These are phyloP conservation scores for Ptychoptera albimana DNA, from an alignment of 2,888 invertebrate species.

Conservation along the genomic window DNA sequence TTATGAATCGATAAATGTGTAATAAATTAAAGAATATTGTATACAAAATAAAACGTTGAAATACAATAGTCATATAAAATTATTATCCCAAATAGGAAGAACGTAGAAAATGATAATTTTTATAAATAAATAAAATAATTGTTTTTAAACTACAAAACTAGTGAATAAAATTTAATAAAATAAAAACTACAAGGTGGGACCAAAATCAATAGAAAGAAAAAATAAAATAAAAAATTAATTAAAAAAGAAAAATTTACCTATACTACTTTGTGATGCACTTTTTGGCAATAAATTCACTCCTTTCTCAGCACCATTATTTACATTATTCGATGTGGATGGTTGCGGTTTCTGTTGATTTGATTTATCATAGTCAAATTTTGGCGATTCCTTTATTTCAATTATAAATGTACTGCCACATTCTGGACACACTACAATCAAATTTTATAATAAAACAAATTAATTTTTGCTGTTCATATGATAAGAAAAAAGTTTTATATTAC, in stretches of 20 bases:
- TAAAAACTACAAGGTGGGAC: too few species aligned
- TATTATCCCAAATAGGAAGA: too few species aligned
- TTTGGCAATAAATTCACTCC: not conserved
- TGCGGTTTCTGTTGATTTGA: not conserved
- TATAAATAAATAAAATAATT: too few species aligned
- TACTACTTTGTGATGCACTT: constrained; percentile 12
- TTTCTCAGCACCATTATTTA: not conserved
- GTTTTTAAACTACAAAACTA: too few species aligned
- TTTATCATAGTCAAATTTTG: constrained; percentile 3
- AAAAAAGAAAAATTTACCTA: constrained; percentile 10
- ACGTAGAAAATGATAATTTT: too few species aligned
- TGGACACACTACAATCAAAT: constrained; percentile 33
- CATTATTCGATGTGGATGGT: not conserved
- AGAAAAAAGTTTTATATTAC: constrained; percentile 12
- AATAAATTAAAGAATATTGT: too few species aligned
- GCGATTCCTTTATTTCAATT: constrained; percentile 21
- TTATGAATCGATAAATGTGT: too few species aligned
- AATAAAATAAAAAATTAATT: not conserved
- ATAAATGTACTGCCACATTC: constrained; percentile 42
- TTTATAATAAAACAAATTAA: not conserved
- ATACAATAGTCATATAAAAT: too few species aligned
- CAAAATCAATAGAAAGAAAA: too few species aligned
- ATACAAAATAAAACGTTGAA: too few species aligned
- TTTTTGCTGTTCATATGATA: not conserved
- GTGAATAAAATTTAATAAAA: too few species aligned